Percentiles rank a stretch among this genome's conserved stretches.
Conservation (phyloP, 2,888 invertebrate species). For the Drosophila infuscata region DNA sequence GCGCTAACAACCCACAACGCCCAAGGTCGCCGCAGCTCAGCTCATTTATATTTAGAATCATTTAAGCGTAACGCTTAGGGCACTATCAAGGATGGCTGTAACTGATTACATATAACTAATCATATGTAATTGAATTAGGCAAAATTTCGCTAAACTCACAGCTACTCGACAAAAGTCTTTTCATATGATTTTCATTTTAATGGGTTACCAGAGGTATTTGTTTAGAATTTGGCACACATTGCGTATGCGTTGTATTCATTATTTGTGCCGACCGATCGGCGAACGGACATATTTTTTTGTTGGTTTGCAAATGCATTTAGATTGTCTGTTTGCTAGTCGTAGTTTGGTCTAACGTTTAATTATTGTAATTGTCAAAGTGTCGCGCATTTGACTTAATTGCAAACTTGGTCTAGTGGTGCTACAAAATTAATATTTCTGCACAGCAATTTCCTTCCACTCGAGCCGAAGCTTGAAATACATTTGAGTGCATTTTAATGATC, state of each 20-base stretch:
- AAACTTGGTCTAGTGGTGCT: constrained; percentile 6
- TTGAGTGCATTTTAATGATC: constrained; percentile 58
- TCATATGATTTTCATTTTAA: background rate
- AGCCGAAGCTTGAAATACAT: constrained; percentile 11
- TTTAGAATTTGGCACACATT: constrained; percentile 60
- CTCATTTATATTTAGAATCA: constrained; percentile 61
- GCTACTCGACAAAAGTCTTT: constrained; percentile 13
- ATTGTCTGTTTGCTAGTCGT: constrained; percentile 7
- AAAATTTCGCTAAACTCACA: constrained; percentile 3
- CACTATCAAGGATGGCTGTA: constrained; percentile 18
- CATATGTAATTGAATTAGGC: background rate
- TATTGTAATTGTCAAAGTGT: constrained; percentile 41
- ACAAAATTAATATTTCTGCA: constrained; percentile 6
- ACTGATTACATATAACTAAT: constrained; percentile 14
- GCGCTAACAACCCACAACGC: constrained; percentile 14
- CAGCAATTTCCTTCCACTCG: constrained; percentile 1
- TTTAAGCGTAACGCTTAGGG: constrained; percentile 53
- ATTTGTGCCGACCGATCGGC: constrained; percentile 25
- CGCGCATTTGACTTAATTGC: constrained; percentile 7
- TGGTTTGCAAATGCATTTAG: constrained; percentile 31
- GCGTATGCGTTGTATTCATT: constrained; percentile 59
- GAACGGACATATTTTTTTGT: constrained; percentile 35
- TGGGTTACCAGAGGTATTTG: background rate
- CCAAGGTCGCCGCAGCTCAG: constrained; percentile 56
- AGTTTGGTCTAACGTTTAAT: constrained; percentile 47